phyloP scores from a whole-genome alignment of 92 coral and sea anemone genomes.

The Nematostella vectensis region DNA sequence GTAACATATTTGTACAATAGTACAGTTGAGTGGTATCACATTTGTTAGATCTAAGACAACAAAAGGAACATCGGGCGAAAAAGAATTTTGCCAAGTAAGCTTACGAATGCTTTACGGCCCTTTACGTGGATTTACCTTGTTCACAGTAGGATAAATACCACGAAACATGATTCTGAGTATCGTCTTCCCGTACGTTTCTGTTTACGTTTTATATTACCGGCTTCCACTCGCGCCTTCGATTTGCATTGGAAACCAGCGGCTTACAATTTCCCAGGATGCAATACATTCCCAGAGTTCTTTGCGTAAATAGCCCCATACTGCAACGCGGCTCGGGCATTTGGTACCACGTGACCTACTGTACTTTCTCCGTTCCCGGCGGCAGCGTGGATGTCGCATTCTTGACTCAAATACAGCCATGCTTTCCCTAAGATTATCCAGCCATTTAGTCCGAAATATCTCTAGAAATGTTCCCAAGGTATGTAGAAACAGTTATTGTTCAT shows the following conservation, averaged over 20 bases:
- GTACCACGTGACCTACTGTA: slow-evolving; percentile 32
- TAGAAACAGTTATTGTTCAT: background rate
- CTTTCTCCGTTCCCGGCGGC: slow-evolving; percentile 33
- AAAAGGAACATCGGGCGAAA: no score
- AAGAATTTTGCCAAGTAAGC: no score
- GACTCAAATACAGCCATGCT: slow-evolving; percentile 62
- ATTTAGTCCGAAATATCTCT: slow-evolving; percentile 65
- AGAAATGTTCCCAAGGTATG: slow-evolving; percentile 89
- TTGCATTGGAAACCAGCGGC: no score
- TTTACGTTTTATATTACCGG: background rate
- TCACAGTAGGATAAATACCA: background rate
- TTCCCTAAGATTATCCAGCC: slow-evolving; percentile 78
- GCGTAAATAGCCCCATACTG: no score
- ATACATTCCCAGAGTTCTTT: no score
- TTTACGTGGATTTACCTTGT: background rate
- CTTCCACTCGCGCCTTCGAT: no score
- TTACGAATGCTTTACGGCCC: no score
- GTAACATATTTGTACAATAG: no score
- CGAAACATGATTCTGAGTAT: background rate
- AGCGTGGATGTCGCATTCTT: slow-evolving; percentile 39
- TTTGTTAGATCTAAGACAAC: no score
- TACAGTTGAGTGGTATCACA: no score
- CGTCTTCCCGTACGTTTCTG: background rate
- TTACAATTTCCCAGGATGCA: no score
- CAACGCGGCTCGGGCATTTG: background rate